Evolutionary conservation across 2,113 vertebrate genomes (phyloP), one percentile per base, ranked within the genome.

Genomic region (Oreochromis niloticus): DNA sequence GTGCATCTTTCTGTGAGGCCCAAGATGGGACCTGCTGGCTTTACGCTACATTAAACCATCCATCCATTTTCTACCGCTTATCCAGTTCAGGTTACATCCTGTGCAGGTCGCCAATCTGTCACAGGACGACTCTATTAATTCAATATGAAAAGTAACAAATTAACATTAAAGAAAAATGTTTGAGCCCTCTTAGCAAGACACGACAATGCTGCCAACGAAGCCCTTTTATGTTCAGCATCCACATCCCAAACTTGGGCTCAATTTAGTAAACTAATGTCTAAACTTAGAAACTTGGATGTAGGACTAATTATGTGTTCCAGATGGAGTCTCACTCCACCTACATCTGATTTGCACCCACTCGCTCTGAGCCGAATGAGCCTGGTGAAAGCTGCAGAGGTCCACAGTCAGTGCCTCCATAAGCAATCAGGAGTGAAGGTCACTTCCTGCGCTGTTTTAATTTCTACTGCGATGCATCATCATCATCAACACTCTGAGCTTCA

Each of bases 271-370:
- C 48, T 32, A 46, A 10, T 32, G 32, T 85, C 80, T 87, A 56
- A 71, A 66, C 10, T 34, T 39, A 54, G 32, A 56, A 75, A 75
- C 43, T 81, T 39, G 30, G 7, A 56, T 16, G 19, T 1, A 52
- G 27, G 7, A 83, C 39, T 41, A 80, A 75, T 85, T 30, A 66
- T 36, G 57, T 32, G 54, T 82, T 89, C 87, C 36, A 85, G 39
- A 81, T 81, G 32, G 83, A 73, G 61, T 82, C 43, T 87, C 75
- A 82, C 66, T 86, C 55, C 81, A 81, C 68, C 85, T 71, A 78
- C 71, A 8, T 59, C 17, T 61, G 36, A 80, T 52, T 87, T 6
- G 5, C 63, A 85, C 85, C 88, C 88, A 87, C 83, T 89, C 87
- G 4, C 52, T 66, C 73, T 57, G 34, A 54, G 63, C 36, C 30